Evolutionary conservation across 2,888 invertebrate species (phyloP).

Genomic region (Taphrorychus bicolor): DNA sequence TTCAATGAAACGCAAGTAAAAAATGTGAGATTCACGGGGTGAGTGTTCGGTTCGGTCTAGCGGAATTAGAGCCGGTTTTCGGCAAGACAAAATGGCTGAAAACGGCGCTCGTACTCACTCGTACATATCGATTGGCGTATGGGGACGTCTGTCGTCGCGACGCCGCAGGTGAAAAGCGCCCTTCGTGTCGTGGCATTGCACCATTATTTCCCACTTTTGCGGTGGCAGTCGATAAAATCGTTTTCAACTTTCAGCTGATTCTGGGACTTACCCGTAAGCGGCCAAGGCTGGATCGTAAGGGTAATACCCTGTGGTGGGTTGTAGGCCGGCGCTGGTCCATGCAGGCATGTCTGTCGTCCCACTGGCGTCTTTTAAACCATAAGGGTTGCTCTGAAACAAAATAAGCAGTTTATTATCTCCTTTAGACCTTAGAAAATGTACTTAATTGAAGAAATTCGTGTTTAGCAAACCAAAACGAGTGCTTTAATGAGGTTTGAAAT

Average conservation of each 20-base stretch:
- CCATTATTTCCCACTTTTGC: conserved; percentile 53
- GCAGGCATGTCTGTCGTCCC: conserved; percentile 87
- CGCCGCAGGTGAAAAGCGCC: conserved; percentile 40
- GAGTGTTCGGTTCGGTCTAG: too few species aligned
- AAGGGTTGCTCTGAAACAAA: conserved; percentile 80
- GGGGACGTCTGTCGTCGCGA: conserved; percentile 36
- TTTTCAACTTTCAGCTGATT: conserved; percentile 45
- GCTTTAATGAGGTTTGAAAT: neutral
- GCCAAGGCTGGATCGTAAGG: conserved; percentile 92
- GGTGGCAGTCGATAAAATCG: conserved; percentile 57
- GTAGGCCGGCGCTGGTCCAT: conserved; percentile 89
- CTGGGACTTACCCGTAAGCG: conserved; percentile 85
- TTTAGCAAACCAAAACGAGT: neutral
- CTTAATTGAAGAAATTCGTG: too few species aligned
- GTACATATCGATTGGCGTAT: conserved; percentile 59
- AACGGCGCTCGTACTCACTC: conserved; percentile 52
- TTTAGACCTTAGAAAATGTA: too few species aligned
- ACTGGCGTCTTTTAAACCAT: conserved; percentile 84
- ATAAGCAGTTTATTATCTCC: too few species aligned
- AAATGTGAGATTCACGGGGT: too few species aligned
- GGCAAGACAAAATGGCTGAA: conserved; percentile 61
- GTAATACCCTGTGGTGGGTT: conserved; percentile 91
- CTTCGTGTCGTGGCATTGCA: conserved; percentile 57
- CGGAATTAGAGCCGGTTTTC: neutral
- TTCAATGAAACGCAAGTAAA: too few species aligned